Percentiles rank a stretch among this genome's conserved stretches.
phyloP scores from a whole-genome alignment of 2,888 invertebrate species.

The Microctonus brassicae region DNA sequence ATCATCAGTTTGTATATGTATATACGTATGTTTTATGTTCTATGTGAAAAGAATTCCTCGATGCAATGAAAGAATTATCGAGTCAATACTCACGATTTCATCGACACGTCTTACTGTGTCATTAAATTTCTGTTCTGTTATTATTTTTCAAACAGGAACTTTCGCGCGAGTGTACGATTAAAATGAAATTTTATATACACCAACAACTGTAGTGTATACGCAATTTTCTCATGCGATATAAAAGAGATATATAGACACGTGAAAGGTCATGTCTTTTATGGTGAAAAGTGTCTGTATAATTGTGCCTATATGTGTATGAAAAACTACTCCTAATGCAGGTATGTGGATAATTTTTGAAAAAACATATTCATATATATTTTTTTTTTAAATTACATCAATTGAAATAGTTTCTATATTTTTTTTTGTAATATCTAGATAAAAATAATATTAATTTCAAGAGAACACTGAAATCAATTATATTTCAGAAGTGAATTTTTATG shows the following conservation, averaged over 20 bases:
- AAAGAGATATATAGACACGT: not conserved
- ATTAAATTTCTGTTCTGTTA: not conserved
- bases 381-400: too few relatives aligned
- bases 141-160: conserved; percentile 3
- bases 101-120: not conserved
- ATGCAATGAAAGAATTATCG: too few relatives aligned
- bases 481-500: too few relatives aligned
- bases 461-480: too few relatives aligned
- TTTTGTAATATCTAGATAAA: too few relatives aligned
- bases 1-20: not conserved
- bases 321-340: not conserved
- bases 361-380: too few relatives aligned
- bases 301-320: not conserved
- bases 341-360: too few relatives aligned
- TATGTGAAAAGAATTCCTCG: not conserved
- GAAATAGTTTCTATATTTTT: too few relatives aligned
- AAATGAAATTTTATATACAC: not conserved
- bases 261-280: not conserved
- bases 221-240: not conserved
- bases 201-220: not conserved
- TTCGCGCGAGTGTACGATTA: not conserved
- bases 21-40: not conserved
- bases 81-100: not conserved
- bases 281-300: not conserved
- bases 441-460: too few relatives aligned